A percentile compares a stretch with the other conserved stretches of the same genome.
These are phyloP conservation scores for Hydrophis major DNA, from an alignment of 2,797 vertebrate species.

Conservation along the genomic window DNA sequence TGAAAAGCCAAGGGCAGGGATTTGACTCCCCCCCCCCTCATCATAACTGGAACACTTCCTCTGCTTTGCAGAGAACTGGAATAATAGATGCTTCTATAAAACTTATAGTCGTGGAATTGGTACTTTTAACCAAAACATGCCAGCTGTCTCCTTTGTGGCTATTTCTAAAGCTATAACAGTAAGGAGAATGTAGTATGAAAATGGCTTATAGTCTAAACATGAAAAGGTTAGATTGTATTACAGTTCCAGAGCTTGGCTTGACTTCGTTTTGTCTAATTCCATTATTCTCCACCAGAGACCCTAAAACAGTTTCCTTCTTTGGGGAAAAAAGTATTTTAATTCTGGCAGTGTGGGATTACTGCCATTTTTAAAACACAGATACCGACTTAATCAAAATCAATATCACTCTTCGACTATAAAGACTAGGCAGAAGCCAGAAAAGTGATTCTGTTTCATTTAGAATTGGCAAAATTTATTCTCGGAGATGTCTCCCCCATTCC, in stretches of 20 bases:
- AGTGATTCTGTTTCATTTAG: not conserved
- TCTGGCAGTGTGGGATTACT: slow-evolving; percentile 57
- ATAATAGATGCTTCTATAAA: slow-evolving; percentile 70
- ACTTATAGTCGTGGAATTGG: slow-evolving; percentile 65
- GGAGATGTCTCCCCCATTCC: not conserved
- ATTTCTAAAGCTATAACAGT: slow-evolving; percentile 60
- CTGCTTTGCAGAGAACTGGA: slow-evolving; percentile 63
- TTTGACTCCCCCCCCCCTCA: slow-evolving; percentile 51
- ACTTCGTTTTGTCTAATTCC: slow-evolving; percentile 62
- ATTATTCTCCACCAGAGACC: not conserved
- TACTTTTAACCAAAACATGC: slow-evolving; percentile 71
- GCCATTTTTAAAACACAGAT: slow-evolving; percentile 41
- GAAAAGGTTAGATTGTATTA: slow-evolving; percentile 71
- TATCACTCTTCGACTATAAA: slow-evolving; percentile 56
- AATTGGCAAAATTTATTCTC: not conserved
- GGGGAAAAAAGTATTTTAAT: slow-evolving; percentile 59
- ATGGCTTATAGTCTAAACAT: slow-evolving; percentile 57
- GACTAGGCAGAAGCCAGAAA: not conserved
- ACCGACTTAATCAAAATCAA: slow-evolving; percentile 64
- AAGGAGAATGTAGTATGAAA: slow-evolving; percentile 61
- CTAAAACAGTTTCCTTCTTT: slow-evolving; percentile 57
- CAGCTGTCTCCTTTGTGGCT: slow-evolving; percentile 66
- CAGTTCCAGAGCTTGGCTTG: slow-evolving; percentile 40
- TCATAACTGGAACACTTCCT: slow-evolving; percentile 65
- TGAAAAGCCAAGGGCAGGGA: slow-evolving; percentile 34